These are phyloP conservation scores for Eilema depressum DNA, from an alignment of 2,888 invertebrate genomes.

Conservation along the genomic window DNA sequence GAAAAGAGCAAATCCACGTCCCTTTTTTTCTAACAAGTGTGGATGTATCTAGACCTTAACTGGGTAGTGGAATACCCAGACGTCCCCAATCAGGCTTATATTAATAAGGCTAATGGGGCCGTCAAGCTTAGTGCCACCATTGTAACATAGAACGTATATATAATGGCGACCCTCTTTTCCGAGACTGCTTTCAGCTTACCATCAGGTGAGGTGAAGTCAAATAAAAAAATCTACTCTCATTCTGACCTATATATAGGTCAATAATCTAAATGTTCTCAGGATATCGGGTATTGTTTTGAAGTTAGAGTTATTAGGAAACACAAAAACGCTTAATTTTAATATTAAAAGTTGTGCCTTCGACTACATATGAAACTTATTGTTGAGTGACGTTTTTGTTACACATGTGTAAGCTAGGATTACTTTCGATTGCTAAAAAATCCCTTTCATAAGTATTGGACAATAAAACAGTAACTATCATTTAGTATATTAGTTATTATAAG, in stretches of 20 bases:
- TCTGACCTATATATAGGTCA: neutral
- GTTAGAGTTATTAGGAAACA: neutral
- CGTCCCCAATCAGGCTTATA: no score
- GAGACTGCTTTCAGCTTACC: no score
- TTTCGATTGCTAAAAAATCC: constrained; percentile 14
- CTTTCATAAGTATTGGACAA: constrained; percentile 19
- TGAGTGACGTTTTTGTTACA: constrained; percentile 16
- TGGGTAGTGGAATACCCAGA: neutral
- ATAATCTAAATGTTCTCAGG: neutral
- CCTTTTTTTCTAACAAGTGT: no score
- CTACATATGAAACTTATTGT: neutral
- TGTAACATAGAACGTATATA: no score
- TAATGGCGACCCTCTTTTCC: no score
- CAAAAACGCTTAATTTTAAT: neutral
- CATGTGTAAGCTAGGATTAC: constrained; percentile 31
- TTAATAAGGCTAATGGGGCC: no score
- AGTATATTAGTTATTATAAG: neutral
- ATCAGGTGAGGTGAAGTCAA: no score
- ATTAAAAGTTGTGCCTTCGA: constrained; percentile 13
- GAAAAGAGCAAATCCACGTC: neutral
- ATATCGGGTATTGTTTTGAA: neutral
- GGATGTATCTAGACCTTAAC: neutral
- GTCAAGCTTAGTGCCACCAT: no score
- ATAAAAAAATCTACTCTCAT: neutral
- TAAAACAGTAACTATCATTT: neutral